Conservation (phyloP, 2,797 vertebrate genomes). For the Salmo trutta region DNA sequence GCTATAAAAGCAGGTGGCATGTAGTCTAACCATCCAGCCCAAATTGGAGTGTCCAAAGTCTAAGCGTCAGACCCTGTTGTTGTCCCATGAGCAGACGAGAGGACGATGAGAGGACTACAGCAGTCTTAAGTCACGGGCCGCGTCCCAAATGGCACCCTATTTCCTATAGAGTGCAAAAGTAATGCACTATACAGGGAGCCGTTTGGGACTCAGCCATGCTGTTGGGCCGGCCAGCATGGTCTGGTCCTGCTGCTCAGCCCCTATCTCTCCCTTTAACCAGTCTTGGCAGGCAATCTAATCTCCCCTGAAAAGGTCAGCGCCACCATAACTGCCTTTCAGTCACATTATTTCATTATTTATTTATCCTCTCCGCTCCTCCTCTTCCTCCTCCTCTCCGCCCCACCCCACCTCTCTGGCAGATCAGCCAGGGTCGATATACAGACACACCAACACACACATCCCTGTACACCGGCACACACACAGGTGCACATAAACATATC, state of each 20-base stretch:
- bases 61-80: not conserved
- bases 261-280: conserved; percentile 97
- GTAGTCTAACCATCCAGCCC: not conserved
- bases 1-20: not conserved
- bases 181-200: not conserved
- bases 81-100: not conserved
- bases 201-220: not conserved
- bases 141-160: not conserved
- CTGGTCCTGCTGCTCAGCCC: conserved; percentile 71
- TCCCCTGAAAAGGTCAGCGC: conserved; percentile 99
- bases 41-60: conserved; percentile 1
- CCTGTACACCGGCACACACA: not conserved
- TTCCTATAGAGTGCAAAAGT: too few species aligned
- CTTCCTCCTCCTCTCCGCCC: not conserved
- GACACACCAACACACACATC: conserved; percentile 32
- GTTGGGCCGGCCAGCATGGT: conserved; percentile 44
- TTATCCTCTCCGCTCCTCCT: conserved; percentile 81
- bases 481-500: not conserved
- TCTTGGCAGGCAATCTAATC: conserved; percentile 99
- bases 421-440: not conserved
- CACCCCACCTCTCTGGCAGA: conserved; percentile 1
- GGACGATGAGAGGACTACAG: not conserved
- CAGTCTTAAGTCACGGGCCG: not conserved
- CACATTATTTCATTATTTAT: conserved; percentile 81
- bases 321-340: conserved; percentile 99